Evolutionary conservation across 2,113 vertebrate genomes (phyloP).

Genomic region (Catharus fuscescens): DNA sequence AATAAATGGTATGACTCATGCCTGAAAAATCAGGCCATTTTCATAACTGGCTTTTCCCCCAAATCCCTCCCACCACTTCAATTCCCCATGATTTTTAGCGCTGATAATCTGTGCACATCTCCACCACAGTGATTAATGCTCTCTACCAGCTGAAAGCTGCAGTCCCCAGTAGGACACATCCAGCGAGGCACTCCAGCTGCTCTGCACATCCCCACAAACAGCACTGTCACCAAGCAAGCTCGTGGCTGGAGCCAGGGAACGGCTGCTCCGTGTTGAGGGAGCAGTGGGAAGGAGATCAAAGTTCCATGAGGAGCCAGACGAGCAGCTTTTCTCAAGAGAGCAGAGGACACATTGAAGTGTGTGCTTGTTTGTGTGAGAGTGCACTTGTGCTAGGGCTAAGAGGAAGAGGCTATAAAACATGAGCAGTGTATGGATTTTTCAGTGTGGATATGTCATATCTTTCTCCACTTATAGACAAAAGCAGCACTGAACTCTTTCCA

Average conservation of each 20-base stretch:
- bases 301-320: neutral
- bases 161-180: neutral
- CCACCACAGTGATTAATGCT: neutral
- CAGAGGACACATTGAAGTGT: neutral
- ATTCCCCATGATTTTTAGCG: neutral
- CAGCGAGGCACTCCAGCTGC: neutral
- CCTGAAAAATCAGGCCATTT: constrained; percentile 48
- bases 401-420: constrained; percentile 9
- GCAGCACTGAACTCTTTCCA: neutral
- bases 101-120: constrained; percentile 6
- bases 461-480: neutral
- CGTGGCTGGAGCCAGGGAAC: neutral
- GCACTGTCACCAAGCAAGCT: neutral
- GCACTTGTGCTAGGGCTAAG: neutral
- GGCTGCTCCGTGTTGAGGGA: neutral
- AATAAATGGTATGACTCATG: constrained; percentile 47
- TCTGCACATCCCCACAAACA: neutral
- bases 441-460: neutral
- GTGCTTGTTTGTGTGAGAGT: neutral
- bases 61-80: constrained; percentile 38
- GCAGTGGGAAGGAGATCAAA: neutral
- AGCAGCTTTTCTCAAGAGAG: neutral
- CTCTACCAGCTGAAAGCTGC: neutral
- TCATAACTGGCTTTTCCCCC: constrained; percentile 32
- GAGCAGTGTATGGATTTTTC: neutral